phyloP scores from a whole-genome alignment of 2,113 vertebrate genomes.

The Pristiophorus japonicus region DNA sequence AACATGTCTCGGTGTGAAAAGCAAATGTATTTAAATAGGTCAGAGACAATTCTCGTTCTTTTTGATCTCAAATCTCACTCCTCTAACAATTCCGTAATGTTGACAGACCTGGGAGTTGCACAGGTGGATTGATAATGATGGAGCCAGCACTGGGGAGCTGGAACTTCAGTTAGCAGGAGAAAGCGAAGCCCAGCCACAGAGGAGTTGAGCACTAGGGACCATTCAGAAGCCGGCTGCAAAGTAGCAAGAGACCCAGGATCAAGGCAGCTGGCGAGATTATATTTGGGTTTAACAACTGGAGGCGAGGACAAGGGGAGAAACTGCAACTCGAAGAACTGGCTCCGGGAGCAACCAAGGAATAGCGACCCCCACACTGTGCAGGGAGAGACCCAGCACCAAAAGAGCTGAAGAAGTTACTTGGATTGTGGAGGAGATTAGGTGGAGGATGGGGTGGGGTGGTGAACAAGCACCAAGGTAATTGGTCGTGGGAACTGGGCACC shows the following conservation, averaged over 20 bases:
- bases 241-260: background rate
- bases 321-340: background rate
- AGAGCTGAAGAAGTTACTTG: background rate
- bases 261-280: too few relatives aligned
- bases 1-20: background rate
- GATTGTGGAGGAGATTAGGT: background rate
- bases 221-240: background rate
- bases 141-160: background rate
- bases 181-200: background rate
- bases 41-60: background rate
- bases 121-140: background rate
- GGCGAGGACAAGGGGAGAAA: too few relatives aligned
- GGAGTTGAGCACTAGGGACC: background rate
- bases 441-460: background rate
- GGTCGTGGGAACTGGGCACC: background rate
- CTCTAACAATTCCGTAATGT: background rate
- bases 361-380: background rate
- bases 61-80: background rate
- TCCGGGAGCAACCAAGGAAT: background rate
- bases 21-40: slow-evolving; percentile 17
- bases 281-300: background rate
- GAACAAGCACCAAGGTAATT: background rate
- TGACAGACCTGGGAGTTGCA: background rate
- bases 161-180: background rate
- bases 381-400: too few relatives aligned